phyloP scores from a whole-genome alignment of 2,797 vertebrate species.

The Peromyscus aztecus region DNA sequence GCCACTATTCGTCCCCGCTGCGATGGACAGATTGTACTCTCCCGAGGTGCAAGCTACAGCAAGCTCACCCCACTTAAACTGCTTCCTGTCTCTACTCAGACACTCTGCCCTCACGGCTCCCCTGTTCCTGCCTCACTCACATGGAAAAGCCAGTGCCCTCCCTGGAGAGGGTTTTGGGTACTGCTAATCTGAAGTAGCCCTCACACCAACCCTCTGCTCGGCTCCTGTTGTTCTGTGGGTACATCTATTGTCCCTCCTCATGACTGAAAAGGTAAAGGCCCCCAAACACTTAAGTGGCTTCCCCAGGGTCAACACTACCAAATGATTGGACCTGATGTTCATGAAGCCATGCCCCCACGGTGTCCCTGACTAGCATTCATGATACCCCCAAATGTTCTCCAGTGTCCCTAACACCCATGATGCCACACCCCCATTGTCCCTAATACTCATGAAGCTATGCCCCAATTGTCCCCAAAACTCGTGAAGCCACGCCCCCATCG shows the following conservation, averaged over 20 bases:
- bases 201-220: neutral
- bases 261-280: neutral
- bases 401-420: neutral
- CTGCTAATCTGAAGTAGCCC: neutral
- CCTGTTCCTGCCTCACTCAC: neutral
- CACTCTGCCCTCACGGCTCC: neutral
- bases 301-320: neutral
- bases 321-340: neutral
- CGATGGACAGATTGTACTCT: neutral
- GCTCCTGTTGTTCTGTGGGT: neutral
- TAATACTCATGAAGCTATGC: neutral
- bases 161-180: neutral
- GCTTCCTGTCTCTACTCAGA: neutral
- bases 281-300: neutral
- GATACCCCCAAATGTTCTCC: neutral
- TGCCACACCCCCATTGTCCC: neutral
- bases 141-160: neutral
- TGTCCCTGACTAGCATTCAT: no score
- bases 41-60: no score
- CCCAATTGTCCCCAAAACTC: neutral
- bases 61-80: neutral
- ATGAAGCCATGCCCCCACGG: neutral
- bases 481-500: neutral
- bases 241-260: no score
- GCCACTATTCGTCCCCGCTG: neutral